Base-by-base conservation (phyloP, 2,113 vertebrate species). In the Brachyhypopomus gauderio region DNA sequence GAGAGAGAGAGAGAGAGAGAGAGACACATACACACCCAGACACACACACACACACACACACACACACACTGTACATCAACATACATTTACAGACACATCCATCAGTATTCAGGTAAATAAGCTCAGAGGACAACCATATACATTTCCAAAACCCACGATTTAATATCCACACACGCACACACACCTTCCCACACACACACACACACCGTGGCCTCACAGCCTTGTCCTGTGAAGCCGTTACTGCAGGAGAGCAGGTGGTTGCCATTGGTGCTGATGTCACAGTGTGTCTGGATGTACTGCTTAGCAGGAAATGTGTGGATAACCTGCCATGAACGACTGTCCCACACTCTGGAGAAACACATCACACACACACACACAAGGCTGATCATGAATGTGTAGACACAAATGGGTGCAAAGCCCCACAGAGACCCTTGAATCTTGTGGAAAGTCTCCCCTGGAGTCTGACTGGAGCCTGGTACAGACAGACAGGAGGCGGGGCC, bases 271-370 rank as follows among this genome's bases (percentile, higher is more conserved):
- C 95, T 97, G 81, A 94, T 94, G 0, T 95, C 96, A 52, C 97
- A 99, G 93, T 96, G 92, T 0, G 94, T 98, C 93, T 99, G 97
- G 59, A 99, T 96, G 87, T 99, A 95, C 85, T 91, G 95, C 92
- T 96, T 97, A 69, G 94, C 84, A 1, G 96, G 96, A 84, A 99
- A 98, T 0, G 90, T 82, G 78, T 96, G 95, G n/a, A 94, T 94
- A 74, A 98, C 94, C 90, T 92, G 95, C 90, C 97, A 95, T 0
- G 89, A 86, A 63, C 96, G 95, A 85, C 94, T 95, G 90, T 98
- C 97, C 97, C 97, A 99, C 30, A 98, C 86, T 89, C 97, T 99
- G 92, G 25, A 79, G 76, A 9, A 14, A n/a, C 64, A 30, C 27
- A 70, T 36, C 30, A 79, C 82, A 48, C 48, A 73, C 20, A 67